Evolutionary conservation across 2,888 invertebrate genomes (phyloP).

Genomic region (Junonia oenone): DNA sequence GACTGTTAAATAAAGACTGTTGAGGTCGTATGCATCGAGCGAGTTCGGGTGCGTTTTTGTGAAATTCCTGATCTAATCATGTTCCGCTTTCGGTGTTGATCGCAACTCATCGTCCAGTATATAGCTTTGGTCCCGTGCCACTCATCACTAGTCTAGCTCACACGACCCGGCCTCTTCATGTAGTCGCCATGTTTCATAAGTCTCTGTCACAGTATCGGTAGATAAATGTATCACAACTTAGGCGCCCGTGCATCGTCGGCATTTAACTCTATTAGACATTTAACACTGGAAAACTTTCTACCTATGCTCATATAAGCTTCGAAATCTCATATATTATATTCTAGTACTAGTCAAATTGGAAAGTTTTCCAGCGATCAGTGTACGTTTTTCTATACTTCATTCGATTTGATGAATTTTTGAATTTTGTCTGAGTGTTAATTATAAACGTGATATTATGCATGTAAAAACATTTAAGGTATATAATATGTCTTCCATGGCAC

Average conservation of each 20-base stretch:
- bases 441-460: conserved; percentile 36
- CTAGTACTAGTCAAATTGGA: conserved; percentile 55
- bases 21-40: conserved; percentile 70
- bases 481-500: conserved; percentile 73
- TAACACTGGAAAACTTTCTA: conserved; percentile 72
- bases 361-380: conserved; percentile 65
- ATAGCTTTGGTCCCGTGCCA: conserved; percentile 62
- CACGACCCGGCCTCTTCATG: conserved; percentile 70
- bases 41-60: conserved; percentile 60
- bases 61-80: conserved; percentile 60
- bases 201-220: conserved; percentile 67
- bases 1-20: conserved; percentile 73
- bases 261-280: conserved; percentile 48
- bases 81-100: conserved; percentile 76
- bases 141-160: conserved; percentile 59
- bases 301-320: conserved; percentile 46
- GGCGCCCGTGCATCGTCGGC: conserved; percentile 71
- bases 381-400: conserved; percentile 41
- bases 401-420: conserved; percentile 49
- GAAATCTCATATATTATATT: conserved; percentile 40
- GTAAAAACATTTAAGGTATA: conserved; percentile 36
- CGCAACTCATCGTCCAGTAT: conserved; percentile 62
- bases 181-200: conserved; percentile 67
- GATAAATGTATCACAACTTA: conserved; percentile 79
- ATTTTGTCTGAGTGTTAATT: conserved; percentile 38